Conservation (phyloP, 53 echinoderm and acorn worm genomes). For the Paelopatides confundens region DNA sequence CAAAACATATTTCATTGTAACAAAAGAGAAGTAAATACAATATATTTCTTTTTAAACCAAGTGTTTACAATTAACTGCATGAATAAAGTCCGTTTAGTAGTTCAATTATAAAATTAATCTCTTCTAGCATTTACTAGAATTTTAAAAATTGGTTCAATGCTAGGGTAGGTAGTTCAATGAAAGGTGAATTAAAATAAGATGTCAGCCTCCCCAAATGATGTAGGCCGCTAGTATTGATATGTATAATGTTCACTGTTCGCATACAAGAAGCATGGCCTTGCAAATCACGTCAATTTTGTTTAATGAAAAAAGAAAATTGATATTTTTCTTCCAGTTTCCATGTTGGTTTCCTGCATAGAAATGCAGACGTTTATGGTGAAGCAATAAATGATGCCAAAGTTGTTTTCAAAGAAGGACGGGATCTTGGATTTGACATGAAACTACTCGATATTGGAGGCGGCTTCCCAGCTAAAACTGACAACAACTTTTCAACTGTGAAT, state of each 20-base stretch:
- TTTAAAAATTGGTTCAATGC: too few species aligned
- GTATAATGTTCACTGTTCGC: too few species aligned
- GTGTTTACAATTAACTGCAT: neutral
- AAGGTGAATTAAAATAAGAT: too few species aligned
- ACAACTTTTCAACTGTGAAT: neutral
- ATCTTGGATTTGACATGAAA: slow-evolving; percentile 7
- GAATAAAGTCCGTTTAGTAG: too few species aligned
- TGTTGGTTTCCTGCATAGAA: neutral
- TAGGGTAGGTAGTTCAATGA: too few species aligned
- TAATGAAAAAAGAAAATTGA: neutral
- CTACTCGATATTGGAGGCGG: slow-evolving; percentile 29
- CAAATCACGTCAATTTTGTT: neutral
- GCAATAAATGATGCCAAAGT: neutral
- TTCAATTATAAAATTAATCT: too few species aligned
- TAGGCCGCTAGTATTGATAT: too few species aligned
- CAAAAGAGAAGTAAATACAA: neutral
- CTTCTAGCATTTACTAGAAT: too few species aligned
- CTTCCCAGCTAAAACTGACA: neutral
- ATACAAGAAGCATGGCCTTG: too few species aligned
- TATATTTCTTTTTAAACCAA: neutral
- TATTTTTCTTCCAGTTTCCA: neutral
- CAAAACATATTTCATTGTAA: neutral
- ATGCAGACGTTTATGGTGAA: neutral
- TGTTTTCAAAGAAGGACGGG: neutral
- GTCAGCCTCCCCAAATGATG: too few species aligned